Percentiles rank a stretch among this genome's conserved stretches.
phyloP scores from a whole-genome alignment of 1,140 invertebrate species.

The Contarinia nasturtii region DNA sequence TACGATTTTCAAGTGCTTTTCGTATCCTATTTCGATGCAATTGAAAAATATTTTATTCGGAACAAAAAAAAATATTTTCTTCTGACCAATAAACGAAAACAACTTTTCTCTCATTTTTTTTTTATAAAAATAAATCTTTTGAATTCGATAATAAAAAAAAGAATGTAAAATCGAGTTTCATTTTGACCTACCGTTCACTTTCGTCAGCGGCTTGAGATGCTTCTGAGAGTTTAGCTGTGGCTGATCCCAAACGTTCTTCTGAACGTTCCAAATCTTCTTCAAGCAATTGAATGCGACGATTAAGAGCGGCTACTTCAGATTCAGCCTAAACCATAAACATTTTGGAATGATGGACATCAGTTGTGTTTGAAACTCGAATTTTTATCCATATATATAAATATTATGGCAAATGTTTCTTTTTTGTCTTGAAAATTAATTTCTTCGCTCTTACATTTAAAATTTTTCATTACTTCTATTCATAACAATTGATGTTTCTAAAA shows the following conservation, averaged over 20 bases:
- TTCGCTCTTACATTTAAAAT: no score
- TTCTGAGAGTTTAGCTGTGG: constrained; percentile 93
- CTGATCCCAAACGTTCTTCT: constrained; percentile 89
- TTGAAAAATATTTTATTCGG: not conserved
- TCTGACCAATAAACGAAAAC: not conserved
- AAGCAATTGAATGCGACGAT: constrained; percentile 93
- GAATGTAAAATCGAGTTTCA: no score
- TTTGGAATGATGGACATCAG: no score
- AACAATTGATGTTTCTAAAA: no score
- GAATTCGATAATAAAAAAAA: not conserved
- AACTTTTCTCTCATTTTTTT: not conserved
- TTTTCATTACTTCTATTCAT: no score
- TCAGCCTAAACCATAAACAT: constrained; percentile 54
- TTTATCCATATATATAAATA: no score
- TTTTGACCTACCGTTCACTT: constrained; percentile 96
- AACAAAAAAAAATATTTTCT: not conserved
- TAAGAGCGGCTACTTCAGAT: constrained; percentile 93
- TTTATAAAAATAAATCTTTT: not conserved
- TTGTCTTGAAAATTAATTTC: no score
- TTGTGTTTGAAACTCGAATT: no score
- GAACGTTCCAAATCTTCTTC: constrained; percentile 98
- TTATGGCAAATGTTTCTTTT: no score
- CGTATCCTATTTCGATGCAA: constrained; percentile 56
- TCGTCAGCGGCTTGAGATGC: constrained; percentile 98
- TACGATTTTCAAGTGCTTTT: constrained; percentile 95